These are phyloP conservation scores for Tangara arthus DNA, from an alignment of 2,797 vertebrate genomes.

Conservation along the genomic window DNA sequence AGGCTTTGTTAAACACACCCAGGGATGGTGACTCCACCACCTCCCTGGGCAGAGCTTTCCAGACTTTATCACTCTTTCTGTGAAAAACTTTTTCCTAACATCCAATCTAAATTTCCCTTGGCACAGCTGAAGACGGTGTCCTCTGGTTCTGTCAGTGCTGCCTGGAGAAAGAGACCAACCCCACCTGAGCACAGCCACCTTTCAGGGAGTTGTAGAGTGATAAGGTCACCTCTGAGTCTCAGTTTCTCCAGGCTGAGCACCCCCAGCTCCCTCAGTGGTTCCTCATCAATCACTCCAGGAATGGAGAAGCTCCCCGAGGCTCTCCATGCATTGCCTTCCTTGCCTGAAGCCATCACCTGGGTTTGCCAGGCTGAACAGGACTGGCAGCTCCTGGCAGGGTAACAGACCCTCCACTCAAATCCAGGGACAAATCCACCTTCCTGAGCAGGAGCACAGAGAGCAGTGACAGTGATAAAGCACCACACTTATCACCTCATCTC, in stretches of 20 bases:
- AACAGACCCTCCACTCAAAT: not conserved
- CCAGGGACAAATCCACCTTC: not conserved
- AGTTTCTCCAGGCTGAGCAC: not conserved
- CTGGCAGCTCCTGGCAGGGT: not conserved
- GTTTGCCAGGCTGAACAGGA: not conserved
- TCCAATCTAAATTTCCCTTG: not conserved
- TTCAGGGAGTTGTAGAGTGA: not conserved
- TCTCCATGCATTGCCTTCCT: not conserved
- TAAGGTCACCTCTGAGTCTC: not conserved
- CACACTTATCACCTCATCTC: not conserved
- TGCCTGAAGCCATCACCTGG: not conserved
- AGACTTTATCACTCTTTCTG: not conserved
- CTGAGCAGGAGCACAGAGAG: not conserved
- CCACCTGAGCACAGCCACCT: rapidly evolving
- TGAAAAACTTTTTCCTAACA: not conserved
- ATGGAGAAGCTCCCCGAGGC: not conserved
- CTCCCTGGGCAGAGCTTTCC: rapidly evolving
- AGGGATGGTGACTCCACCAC: not conserved
- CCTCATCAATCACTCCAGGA: not conserved
- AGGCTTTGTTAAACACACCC: not conserved
- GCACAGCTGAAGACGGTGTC: too few relatives aligned
- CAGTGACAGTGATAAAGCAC: not conserved
- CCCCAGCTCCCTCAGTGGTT: not conserved
- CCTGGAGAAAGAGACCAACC: not conserved
- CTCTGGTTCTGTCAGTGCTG: not conserved